Evolutionary conservation across 2,888 invertebrate species (phyloP).

Genomic region (Aporophyla lueneburgensis): DNA sequence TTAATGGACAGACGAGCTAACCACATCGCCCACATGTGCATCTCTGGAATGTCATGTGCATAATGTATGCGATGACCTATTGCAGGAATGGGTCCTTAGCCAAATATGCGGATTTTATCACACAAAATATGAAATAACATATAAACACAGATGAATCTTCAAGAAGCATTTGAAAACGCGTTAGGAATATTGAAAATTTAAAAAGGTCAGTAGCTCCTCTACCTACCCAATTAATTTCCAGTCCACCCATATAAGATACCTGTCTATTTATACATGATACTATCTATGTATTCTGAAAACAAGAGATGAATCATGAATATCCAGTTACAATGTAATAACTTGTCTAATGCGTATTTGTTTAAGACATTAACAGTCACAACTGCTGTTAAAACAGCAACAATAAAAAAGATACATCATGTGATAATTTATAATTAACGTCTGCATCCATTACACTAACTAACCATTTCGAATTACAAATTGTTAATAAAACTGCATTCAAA

Average conservation of each 20-base stretch:
- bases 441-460: constrained; percentile 26
- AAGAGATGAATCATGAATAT: constrained; percentile 6
- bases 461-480: constrained; percentile 13
- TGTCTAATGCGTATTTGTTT: constrained; percentile 23
- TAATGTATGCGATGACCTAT: constrained; percentile 58
- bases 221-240: not conserved
- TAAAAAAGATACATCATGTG: constrained; percentile 22
- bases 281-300: constrained; percentile 7
- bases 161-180: constrained; percentile 29
- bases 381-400: constrained; percentile 29
- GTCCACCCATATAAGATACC: not conserved
- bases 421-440: constrained; percentile 24
- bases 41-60: constrained; percentile 36
- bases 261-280: not conserved
- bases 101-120: constrained; percentile 43
- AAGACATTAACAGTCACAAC: constrained; percentile 21
- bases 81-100: constrained; percentile 36
- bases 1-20: constrained; percentile 5
- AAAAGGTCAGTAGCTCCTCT: constrained; percentile 31
- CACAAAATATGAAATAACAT: constrained; percentile 4
- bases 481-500: constrained; percentile 19
- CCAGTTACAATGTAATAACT: constrained; percentile 3
- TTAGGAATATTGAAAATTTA: constrained; percentile 6
- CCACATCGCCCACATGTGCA: constrained; percentile 41
- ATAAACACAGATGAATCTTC: not conserved